A percentile compares a stretch with the other conserved stretches of the same genome.
Evolutionary conservation across 30 jellyfish, hydroid and myxozoan species (phyloP).

Genomic region (Turritopsis dohrnii): DNA sequence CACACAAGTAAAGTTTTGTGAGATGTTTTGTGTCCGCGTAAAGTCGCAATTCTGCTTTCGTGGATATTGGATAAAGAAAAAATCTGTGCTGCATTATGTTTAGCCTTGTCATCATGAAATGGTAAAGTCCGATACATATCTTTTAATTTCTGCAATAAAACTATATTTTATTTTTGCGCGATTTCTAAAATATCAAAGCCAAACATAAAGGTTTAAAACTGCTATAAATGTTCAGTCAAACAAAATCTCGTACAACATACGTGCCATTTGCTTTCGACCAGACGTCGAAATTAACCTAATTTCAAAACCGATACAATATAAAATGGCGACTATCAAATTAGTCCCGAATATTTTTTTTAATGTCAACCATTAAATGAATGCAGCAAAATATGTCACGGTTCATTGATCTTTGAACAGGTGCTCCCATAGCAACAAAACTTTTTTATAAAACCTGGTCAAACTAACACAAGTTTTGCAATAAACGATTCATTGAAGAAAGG

Average conservation of each 20-base stretch:
- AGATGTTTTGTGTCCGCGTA: slow-evolving; percentile 42
- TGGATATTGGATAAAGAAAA: slow-evolving; percentile 22
- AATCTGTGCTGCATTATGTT: background rate
- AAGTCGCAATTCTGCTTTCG: slow-evolving; percentile 16
- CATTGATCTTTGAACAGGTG: background rate
- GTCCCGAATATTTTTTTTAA: background rate
- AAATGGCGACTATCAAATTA: background rate
- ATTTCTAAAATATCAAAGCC: background rate
- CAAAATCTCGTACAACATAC: background rate
- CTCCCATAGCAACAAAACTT: background rate
- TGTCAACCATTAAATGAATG: background rate
- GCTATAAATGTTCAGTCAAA: background rate
- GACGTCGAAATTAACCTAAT: too few relatives aligned
- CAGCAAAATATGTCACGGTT: background rate
- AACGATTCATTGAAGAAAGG: background rate
- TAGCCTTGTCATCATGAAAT: background rate
- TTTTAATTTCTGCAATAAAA: background rate
- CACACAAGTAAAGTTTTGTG: slow-evolving; percentile 57
- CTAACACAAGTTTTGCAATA: background rate
- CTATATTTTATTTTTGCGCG: background rate
- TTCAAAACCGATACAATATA: background rate
- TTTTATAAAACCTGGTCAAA: background rate
- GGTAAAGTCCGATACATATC: slow-evolving; percentile 42
- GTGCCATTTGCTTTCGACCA: background rate
- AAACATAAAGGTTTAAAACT: background rate